A percentile compares a stretch with the other conserved stretches of the same genome.
phyloP scores from a whole-genome alignment of 2,888 invertebrate genomes.

The Trachelus iudaicus region DNA sequence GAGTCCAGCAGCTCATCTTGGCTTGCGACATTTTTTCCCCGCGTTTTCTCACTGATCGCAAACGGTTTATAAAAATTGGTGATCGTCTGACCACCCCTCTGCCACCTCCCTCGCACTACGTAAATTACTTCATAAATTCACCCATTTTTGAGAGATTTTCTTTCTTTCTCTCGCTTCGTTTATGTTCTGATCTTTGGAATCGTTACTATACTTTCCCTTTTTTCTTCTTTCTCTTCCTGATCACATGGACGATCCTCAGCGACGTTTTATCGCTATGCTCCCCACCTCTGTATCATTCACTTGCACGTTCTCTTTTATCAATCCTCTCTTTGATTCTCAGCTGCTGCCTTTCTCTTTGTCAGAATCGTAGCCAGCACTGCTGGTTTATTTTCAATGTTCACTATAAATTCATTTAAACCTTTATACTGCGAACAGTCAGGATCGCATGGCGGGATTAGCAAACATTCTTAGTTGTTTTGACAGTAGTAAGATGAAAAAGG shows the following conservation, averaged over 20 bases:
- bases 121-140: slow-evolving; percentile 39
- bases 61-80: neutral
- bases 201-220: slow-evolving; percentile 16
- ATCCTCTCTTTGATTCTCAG: slow-evolving; percentile 3
- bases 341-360: slow-evolving; percentile 1
- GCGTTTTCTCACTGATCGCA: slow-evolving; percentile 3
- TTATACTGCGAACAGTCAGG: neutral
- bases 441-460: neutral
- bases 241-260: slow-evolving; percentile 10
- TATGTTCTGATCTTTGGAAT: slow-evolving; percentile 16
- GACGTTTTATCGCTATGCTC: slow-evolving; percentile 13
- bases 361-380: neutral
- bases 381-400: neutral
- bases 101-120: neutral
- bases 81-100: neutral
- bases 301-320: slow-evolving; percentile 2
- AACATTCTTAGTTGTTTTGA: neutral
- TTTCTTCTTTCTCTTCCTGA: slow-evolving; percentile 13
- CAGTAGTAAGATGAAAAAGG: neutral
- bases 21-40: slow-evolving; percentile 50
- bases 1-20: slow-evolving; percentile 46
- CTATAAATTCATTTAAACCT: neutral
- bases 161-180: slow-evolving; percentile 11
- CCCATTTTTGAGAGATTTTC: slow-evolving; percentile 30
- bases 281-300: slow-evolving; percentile 16